These are phyloP conservation scores for Ganaspis sp. DNA, from an alignment of 1,140 invertebrate species.

Conservation along the genomic window DNA sequence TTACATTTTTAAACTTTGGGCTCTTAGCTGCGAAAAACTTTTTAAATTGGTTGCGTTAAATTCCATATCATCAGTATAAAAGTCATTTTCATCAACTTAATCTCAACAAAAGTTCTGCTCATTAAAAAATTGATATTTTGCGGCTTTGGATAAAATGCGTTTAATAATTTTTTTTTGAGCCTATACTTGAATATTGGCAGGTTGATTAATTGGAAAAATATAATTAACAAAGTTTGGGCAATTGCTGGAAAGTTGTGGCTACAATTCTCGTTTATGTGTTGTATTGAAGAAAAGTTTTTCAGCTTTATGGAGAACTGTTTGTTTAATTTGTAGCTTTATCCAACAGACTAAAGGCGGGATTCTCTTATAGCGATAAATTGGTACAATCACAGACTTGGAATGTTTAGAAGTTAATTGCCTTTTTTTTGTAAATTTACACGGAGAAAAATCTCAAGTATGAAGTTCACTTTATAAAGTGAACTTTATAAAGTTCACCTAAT, in stretches of 20 bases:
- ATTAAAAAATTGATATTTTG: no score
- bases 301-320: not conserved
- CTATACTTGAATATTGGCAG: no score
- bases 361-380: not conserved
- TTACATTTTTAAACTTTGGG: not conserved
- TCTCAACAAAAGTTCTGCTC: no score
- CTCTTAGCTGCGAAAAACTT: not conserved
- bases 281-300: not conserved
- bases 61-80: not conserved
- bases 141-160: no score
- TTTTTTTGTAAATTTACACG: no score
- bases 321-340: slow-evolving; percentile 6
- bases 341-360: not conserved
- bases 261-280: not conserved
- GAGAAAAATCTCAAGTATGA: no score
- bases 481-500: no score
- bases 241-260: not conserved
- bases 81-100: not conserved
- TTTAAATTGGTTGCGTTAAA: not conserved
- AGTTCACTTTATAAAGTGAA: no score
- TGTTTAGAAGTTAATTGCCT: no score
- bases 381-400: not conserved
- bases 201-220: no score
- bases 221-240: no score
- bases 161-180: no score